Evolutionary conservation across 2,797 vertebrate genomes (phyloP).

Genomic region (Sebastes baramenuke): DNA sequence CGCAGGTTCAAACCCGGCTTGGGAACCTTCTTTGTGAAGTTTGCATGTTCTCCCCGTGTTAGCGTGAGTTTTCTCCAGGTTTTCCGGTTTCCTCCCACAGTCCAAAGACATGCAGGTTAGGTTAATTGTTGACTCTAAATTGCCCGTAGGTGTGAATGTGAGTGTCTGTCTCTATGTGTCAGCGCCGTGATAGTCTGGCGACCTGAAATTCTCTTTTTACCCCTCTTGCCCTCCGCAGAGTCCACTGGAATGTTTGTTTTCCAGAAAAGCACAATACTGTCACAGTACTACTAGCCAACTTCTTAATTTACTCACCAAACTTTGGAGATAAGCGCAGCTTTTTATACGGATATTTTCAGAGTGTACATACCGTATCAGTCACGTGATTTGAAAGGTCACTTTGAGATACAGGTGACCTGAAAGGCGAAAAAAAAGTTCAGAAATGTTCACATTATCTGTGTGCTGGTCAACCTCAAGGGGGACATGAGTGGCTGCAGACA

Average conservation of each 20-base stretch:
- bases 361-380: background rate
- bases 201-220: background rate
- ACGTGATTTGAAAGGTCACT: background rate
- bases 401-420: background rate
- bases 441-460: background rate
- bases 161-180: no score
- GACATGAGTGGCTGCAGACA: background rate
- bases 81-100: no score
- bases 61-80: no score
- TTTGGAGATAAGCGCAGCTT: background rate
- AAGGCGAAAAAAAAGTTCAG: background rate
- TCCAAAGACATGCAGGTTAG: no score
- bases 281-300: background rate
- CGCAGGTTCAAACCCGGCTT: background rate
- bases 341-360: background rate
- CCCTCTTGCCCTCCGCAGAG: background rate
- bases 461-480: background rate
- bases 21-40: no score
- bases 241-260: background rate
- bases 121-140: no score
- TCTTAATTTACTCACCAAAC: background rate
- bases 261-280: background rate
- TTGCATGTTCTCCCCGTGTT: no score
- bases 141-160: no score
- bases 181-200: no score